Base-by-base conservation (phyloP, 2,888 invertebrate species). In the Ochlodes sylvanus region DNA sequence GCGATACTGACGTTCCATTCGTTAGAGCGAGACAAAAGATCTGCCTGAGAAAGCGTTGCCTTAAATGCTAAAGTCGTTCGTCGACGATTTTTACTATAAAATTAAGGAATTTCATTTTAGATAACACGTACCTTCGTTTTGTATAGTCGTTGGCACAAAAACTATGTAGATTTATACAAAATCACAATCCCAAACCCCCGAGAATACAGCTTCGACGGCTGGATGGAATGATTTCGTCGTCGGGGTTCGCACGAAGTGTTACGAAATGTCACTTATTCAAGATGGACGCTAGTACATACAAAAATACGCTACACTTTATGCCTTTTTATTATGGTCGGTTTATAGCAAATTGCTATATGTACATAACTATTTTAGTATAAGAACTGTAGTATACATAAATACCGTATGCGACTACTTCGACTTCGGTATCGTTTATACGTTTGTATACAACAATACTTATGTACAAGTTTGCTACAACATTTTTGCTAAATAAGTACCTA, bases 201-300 rank as follows among this genome's bases (percentile, higher is more conserved):
- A 92, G 90, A 92, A 92, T 88, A 88, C 91, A 88, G 90, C 92
- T 91, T 90, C 92, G 91, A 93, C 92, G 92, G 91, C 92, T 92
- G 92, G 92, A 92, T 93, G 92, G 92, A 93, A 93, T 92, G 91
- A 92, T 91, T 92, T 93, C 88, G 91, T 91, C 92, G 92, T 90
- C 91, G 92, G 82, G 82, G 82, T 82, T 82, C 82, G 76, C 92
- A 92, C 89, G 89, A 87, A 89, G 88, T 87, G 85, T 84, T 85
- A 79, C 79, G 75, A 82, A 84, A 87, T 77, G 73, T 78, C 76
- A 77, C 84, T 78, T 81, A 86, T 81, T 83, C 72, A 79, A 83
- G 82, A 83, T 80, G 87, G 74, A 78, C 80, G 73, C 77, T 74
- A 65, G 66, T 73, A 72, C 74, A 74, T 73, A 79, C 68, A 69